Percentiles rank a stretch among this genome's conserved stretches.
Evolutionary conservation across 2,113 vertebrate species (phyloP).

Genomic region (Podocnemis expansa): DNA sequence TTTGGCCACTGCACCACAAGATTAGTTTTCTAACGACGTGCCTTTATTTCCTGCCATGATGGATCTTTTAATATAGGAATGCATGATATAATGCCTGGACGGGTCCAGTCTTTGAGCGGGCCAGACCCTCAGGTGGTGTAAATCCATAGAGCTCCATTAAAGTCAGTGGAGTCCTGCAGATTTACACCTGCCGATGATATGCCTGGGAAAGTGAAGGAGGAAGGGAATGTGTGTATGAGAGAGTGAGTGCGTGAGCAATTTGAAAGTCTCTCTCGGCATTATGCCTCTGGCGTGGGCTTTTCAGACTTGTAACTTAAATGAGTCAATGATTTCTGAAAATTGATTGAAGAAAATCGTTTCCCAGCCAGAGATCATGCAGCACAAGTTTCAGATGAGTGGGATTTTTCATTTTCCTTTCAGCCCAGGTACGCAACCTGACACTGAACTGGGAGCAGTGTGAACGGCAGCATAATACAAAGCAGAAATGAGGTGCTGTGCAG

Average conservation of each 20-base stretch:
- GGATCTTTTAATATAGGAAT: neutral
- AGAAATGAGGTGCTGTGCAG: neutral
- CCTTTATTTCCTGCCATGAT: neutral
- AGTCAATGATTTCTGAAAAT: neutral
- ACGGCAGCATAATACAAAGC: neutral
- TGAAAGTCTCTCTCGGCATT: neutral
- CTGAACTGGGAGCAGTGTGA: neutral
- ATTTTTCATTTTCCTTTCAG: neutral
- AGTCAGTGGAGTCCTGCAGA: neutral
- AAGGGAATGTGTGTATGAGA: too few species aligned
- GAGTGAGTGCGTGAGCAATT: neutral
- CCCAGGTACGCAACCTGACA: neutral
- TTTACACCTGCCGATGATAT: neutral
- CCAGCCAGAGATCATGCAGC: rapidly evolving
- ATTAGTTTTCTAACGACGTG: neutral
- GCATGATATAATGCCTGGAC: neutral
- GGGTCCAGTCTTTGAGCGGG: neutral
- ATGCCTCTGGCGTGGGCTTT: neutral
- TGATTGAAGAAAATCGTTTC: neutral
- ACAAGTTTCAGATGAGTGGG: neutral
- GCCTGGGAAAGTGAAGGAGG: neutral
- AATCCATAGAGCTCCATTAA: neutral
- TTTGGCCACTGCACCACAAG: neutral
- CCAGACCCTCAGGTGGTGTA: neutral
- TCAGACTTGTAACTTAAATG: neutral